These are phyloP conservation scores for Arvicanthis niloticus DNA, from an alignment of 2,113 vertebrate genomes.

Conservation along the genomic window DNA sequence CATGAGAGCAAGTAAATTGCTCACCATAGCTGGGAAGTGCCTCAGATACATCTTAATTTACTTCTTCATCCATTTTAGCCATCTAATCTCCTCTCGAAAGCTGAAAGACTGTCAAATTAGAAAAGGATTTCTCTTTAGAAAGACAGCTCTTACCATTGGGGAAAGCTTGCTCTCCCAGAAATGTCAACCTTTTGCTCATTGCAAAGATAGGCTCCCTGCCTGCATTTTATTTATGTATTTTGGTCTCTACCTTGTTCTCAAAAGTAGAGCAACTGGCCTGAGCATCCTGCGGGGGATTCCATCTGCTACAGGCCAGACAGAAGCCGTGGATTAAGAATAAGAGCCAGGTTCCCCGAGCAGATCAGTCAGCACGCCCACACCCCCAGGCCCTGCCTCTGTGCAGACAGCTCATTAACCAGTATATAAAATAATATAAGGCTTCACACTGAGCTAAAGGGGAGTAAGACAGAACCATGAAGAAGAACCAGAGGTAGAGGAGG, in stretches of 20 bases:
- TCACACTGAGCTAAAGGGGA: conserved; percentile 35
- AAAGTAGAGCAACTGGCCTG: conserved; percentile 54
- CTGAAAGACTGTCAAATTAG: conserved; percentile 20
- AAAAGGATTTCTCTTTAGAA: conserved; percentile 57
- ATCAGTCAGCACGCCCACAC: conserved; percentile 86
- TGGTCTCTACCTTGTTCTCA: background rate
- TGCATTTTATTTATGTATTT: conserved; percentile 39
- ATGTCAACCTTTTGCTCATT: conserved; percentile 69
- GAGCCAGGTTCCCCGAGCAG: conserved; percentile 85
- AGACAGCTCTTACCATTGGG: conserved; percentile 86
- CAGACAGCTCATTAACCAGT: conserved; percentile 80
- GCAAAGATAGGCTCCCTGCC: conserved; percentile 40
- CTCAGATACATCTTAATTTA: background rate
- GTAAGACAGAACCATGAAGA: conserved; percentile 67
- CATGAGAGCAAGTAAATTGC: background rate
- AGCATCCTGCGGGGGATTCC: conserved; percentile 74
- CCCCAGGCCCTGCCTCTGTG: conserved; percentile 71
- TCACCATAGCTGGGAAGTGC: background rate
- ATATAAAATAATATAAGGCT: background rate
- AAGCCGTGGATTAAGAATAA: conserved; percentile 91
- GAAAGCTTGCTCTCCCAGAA: conserved; percentile 56
- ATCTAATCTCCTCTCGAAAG: conserved; percentile 20
- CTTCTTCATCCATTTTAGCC: conserved; percentile 36
- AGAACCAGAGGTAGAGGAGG: conserved; percentile 38
- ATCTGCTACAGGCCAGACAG: conserved; percentile 86